These are phyloP conservation scores for Pseudanteris insignis DNA, from an alignment of 2,888 invertebrate species.

Conservation along the genomic window DNA sequence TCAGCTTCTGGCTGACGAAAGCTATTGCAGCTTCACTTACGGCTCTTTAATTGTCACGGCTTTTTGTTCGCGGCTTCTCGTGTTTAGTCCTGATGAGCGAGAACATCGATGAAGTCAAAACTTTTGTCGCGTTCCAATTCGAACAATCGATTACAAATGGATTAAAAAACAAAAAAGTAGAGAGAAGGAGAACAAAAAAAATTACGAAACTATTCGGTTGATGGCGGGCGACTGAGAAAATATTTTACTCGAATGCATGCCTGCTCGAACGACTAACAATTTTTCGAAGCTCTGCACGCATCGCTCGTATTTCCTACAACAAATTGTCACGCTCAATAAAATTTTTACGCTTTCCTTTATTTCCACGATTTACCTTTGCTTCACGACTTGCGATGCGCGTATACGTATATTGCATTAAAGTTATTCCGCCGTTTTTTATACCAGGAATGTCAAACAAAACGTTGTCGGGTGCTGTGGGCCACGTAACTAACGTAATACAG, in stretches of 20 bases:
- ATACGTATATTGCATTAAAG: slow-evolving; percentile 12
- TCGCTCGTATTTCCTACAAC: no score
- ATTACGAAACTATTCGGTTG: no score
- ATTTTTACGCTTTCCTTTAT: slow-evolving; percentile 11
- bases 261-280: no score
- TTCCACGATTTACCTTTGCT: background rate
- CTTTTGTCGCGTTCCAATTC: no score
- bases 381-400: slow-evolving; percentile 12
- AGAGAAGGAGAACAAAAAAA: no score
- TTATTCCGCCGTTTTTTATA: slow-evolving; percentile 4
- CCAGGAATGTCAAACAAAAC: slow-evolving; percentile 14
- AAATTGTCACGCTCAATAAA: slow-evolving; percentile 10
- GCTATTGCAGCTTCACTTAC: slow-evolving; percentile 29
- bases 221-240: no score
- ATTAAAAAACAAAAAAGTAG: no score
- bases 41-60: slow-evolving; percentile 13
- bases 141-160: no score
- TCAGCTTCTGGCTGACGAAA: slow-evolving; percentile 35
- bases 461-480: background rate
- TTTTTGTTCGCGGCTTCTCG: slow-evolving; percentile 7
- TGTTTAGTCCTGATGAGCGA: slow-evolving; percentile 10
- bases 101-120: no score
- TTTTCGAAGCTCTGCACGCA: no score
- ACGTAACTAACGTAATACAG: no score
- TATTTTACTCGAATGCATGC: no score